phyloP scores from a whole-genome alignment of 2,888 invertebrate species.

The Polydrusus cervinus region DNA sequence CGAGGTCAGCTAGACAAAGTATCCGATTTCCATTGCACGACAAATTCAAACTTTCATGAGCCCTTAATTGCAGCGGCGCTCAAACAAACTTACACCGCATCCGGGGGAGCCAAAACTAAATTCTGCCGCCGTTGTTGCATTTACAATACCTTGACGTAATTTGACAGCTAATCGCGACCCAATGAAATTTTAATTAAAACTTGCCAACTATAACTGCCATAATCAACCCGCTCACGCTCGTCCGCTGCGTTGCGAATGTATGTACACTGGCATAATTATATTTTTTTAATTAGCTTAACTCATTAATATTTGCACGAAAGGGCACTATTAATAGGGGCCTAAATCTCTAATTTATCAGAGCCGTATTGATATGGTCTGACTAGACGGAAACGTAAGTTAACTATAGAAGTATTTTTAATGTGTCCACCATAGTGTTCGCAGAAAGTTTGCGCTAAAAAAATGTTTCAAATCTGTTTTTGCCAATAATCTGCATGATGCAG shows the following conservation, averaged over 20 bases:
- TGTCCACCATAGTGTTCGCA: no score
- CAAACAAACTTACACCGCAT: slow-evolving; percentile 37
- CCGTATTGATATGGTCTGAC: background rate
- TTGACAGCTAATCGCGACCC: slow-evolving; percentile 52
- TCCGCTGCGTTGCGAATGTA: slow-evolving; percentile 34
- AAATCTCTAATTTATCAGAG: slow-evolving; percentile 18
- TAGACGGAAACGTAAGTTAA: no score
- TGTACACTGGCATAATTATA: slow-evolving; percentile 31
- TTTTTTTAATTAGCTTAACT: slow-evolving; percentile 33
- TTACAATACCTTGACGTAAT: slow-evolving; percentile 45
- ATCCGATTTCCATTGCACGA: slow-evolving; percentile 9
- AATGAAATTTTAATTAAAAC: slow-evolving; percentile 53
- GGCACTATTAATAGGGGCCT: background rate
- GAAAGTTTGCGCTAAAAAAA: no score
- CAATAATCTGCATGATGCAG: no score
- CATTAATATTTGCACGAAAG: slow-evolving; percentile 27
- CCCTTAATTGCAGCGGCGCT: slow-evolving; percentile 35
- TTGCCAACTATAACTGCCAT: slow-evolving; percentile 39
- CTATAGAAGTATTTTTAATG: no score
- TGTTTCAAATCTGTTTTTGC: no score
- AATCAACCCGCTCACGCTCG: slow-evolving; percentile 24
- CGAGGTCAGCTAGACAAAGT: background rate
- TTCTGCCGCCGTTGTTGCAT: slow-evolving; percentile 22
- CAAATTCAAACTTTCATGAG: slow-evolving; percentile 32
- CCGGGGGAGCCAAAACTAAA: slow-evolving; percentile 31